Percentiles rank a stretch among this genome's conserved stretches.
phyloP scores from a whole-genome alignment of 2,888 invertebrate genomes.

The Agrotis segetum region DNA sequence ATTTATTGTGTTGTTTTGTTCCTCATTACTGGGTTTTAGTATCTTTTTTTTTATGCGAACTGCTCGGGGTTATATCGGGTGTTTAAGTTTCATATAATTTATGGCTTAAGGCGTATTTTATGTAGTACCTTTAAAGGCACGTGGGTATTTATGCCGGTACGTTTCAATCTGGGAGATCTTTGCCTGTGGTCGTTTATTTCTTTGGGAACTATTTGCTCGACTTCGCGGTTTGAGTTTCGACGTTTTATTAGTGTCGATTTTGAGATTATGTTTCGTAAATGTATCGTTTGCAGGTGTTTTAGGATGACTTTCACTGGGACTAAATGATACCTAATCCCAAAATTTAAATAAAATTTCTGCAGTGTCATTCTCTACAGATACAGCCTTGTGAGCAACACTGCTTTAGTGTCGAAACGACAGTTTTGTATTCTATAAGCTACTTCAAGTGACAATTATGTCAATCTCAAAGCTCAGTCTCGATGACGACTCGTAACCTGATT shows the following conservation, averaged over 20 bases:
- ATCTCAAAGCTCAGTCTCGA: too few species aligned
- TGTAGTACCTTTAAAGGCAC: slow-evolving; percentile 82
- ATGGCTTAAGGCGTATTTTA: slow-evolving; percentile 79
- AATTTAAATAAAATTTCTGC: background rate
- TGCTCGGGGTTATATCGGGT: slow-evolving; percentile 47
- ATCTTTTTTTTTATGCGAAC: slow-evolving; percentile 58
- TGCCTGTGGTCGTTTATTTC: slow-evolving; percentile 72
- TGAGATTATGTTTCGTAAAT: slow-evolving; percentile 46
- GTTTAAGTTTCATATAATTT: slow-evolving; percentile 81
- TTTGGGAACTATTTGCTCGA: slow-evolving; percentile 75
- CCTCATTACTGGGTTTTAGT: slow-evolving; percentile 81
- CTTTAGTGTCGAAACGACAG: too few species aligned
- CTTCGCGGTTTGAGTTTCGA: slow-evolving; percentile 66
- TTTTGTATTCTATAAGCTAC: too few species aligned
- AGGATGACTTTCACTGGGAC: background rate
- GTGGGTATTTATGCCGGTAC: slow-evolving; percentile 86
- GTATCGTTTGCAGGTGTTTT: background rate
- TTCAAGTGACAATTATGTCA: too few species aligned
- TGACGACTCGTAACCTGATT: too few species aligned
- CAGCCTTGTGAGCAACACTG: too few species aligned
- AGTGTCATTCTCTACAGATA: too few species aligned
- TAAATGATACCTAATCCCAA: background rate
- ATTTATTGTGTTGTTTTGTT: slow-evolving; percentile 88
- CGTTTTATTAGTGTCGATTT: slow-evolving; percentile 56
- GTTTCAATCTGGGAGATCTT: slow-evolving; percentile 88